Conservation (phyloP, 2,888 invertebrate genomes). For the Campoplex nolae region DNA sequence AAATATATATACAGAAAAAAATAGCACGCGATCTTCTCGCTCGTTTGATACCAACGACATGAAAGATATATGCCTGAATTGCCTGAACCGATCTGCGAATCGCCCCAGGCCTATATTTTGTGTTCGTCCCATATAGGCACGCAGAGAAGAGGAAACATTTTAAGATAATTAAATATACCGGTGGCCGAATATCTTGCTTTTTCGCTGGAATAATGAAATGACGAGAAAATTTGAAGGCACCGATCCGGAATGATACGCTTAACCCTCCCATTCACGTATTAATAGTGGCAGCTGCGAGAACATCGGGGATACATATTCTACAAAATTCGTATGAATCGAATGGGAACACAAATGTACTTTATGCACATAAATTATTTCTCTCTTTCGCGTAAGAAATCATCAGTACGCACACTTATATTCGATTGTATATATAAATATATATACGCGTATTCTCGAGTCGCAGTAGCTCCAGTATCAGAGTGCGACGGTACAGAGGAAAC, state of each 20-base stretch:
- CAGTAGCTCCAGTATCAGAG: conserved; percentile 7
- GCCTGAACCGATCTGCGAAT: not conserved
- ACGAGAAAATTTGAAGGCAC: conserved; percentile 36
- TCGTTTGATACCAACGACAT: not conserved
- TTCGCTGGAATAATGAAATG: conserved; percentile 9
- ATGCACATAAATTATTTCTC: conserved; percentile 48
- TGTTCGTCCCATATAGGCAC: not conserved
- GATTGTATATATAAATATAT: not conserved
- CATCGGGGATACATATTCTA: not conserved
- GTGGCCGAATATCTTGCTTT: not conserved
- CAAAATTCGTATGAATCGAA: conserved; percentile 11
- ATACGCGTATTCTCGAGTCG: conserved; percentile 1
- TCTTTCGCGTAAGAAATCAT: conserved; percentile 15
- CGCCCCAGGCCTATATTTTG: conserved; percentile 12
- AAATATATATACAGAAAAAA: conserved; percentile 10
- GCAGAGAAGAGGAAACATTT: not conserved
- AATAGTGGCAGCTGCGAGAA: conserved; percentile 45
- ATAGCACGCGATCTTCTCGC: not conserved
- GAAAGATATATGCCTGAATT: conserved; percentile 31
- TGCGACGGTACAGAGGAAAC: conserved; percentile 51
- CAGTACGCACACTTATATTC: not conserved
- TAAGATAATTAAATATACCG: conserved; percentile 51
- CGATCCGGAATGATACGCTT: conserved; percentile 51
- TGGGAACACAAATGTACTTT: not conserved
- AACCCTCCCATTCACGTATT: conserved; percentile 19